These are phyloP conservation scores for Coelopa frigida DNA, from an alignment of 1,140 invertebrate species.

Conservation along the genomic window DNA sequence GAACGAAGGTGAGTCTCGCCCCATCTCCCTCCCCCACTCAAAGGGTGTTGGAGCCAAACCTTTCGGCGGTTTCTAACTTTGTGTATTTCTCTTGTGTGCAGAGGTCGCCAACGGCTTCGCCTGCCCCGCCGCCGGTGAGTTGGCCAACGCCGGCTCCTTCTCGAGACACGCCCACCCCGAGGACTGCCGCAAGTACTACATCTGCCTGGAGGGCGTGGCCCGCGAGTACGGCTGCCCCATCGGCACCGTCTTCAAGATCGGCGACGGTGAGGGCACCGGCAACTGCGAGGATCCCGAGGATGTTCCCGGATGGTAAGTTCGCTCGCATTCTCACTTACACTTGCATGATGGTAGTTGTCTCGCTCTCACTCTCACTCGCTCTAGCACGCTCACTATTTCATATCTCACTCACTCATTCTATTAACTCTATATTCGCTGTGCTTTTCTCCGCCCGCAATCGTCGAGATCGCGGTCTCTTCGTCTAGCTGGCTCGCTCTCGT, in stretches of 20 bases:
- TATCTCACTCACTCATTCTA: too few species aligned
- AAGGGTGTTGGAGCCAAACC: too few species aligned
- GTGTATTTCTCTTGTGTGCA: constrained; percentile 46
- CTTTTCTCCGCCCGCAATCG: too few species aligned
- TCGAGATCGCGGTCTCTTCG: too few species aligned
- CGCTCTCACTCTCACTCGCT: too few species aligned
- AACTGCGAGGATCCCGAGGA: constrained; percentile 91
- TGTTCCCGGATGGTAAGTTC: constrained; percentile 86
- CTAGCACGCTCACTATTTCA: too few species aligned
- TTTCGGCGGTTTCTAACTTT: neutral
- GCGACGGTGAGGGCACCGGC: constrained; percentile 76
- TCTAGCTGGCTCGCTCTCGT: too few species aligned
- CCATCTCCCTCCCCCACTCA: neutral
- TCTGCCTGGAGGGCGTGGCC: constrained; percentile 81
- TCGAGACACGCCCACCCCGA: constrained; percentile 90
- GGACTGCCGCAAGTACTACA: constrained; percentile 92
- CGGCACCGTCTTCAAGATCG: constrained; percentile 93
- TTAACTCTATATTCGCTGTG: too few species aligned
- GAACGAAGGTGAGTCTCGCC: constrained; percentile 62
- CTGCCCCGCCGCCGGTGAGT: constrained; percentile 75
- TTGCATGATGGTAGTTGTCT: too few species aligned
- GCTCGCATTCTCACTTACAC: too few species aligned
- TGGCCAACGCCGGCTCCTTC: constrained; percentile 78
- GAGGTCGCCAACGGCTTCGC: constrained; percentile 83
- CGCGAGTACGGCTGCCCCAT: constrained; percentile 92